These are phyloP conservation scores for Melospiza georgiana DNA, from an alignment of 2,113 vertebrate species.

Conservation along the genomic window DNA sequence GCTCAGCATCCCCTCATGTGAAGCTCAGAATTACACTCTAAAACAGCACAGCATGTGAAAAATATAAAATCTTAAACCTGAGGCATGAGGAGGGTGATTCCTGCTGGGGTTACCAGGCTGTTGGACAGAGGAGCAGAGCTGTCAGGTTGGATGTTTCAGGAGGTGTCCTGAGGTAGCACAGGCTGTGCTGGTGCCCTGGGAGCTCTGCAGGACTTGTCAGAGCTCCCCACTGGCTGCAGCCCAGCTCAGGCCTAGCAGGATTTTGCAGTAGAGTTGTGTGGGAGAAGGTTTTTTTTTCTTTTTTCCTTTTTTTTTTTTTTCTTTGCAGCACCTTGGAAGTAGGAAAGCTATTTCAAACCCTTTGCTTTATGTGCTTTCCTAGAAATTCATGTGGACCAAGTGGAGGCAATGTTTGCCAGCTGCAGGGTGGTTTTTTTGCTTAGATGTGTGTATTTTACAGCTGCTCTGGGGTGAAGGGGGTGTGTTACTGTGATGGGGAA, in stretches of 20 bases:
- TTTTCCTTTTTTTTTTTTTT: neutral
- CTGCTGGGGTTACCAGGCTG: neutral
- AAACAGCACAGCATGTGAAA: neutral
- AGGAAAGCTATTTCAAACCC: neutral
- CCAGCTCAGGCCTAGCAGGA: neutral
- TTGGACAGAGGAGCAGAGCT: neutral
- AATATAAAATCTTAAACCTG: neutral
- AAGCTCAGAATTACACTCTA: rapidly evolving
- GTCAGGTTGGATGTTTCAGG: neutral
- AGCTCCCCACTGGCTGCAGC: neutral
- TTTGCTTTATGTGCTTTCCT: neutral
- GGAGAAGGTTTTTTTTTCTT: neutral
- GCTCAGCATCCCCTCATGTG: neutral
- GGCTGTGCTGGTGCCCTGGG: neutral
- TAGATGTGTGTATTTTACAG: neutral
- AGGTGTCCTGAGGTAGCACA: neutral
- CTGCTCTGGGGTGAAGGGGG: rapidly evolving
- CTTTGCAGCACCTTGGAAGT: neutral
- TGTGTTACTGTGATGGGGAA: neutral
- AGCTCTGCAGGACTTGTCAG: neutral
- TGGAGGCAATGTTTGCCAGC: neutral
- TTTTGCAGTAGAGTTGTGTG: neutral
- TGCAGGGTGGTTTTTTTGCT: neutral
- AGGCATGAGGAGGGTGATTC: neutral
- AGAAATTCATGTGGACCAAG: neutral